A percentile compares a stretch with the other conserved stretches of the same genome.
Conservation (phyloP, 2,113 vertebrate species). For the Ochotona princeps region DNA sequence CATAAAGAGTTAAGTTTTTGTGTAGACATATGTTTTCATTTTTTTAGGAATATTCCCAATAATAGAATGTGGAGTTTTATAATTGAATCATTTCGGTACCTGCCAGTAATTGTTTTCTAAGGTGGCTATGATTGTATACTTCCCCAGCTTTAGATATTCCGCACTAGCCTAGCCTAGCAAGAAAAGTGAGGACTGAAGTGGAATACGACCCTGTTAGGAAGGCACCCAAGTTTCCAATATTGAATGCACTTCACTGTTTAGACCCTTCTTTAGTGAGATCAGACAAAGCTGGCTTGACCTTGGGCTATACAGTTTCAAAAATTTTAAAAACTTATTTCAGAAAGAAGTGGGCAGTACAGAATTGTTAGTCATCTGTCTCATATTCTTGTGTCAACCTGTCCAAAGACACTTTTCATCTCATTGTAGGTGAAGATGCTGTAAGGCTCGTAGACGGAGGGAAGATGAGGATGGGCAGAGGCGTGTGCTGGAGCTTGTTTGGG, state of each 20-base stretch:
- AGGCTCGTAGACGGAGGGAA: background rate
- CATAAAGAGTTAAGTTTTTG: background rate
- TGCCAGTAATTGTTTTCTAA: background rate
- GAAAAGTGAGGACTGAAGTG: background rate
- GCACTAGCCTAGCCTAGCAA: background rate
- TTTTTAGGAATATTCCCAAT: background rate
- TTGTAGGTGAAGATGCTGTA: background rate
- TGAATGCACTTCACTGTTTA: background rate
- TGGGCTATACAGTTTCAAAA: slow-evolving; percentile 18
- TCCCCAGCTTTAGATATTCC: background rate
- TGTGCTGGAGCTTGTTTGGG: background rate
- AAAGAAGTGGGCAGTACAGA: background rate
- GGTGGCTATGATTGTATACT: background rate
- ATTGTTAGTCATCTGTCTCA: background rate
- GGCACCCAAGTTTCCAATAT: background rate
- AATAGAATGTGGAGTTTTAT: background rate
- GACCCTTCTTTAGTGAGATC: slow-evolving; percentile 3
- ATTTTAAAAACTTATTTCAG: slow-evolving; percentile 10
- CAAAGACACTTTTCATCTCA: background rate
- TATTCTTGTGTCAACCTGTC: background rate
- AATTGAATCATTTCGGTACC: background rate
- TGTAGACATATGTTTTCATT: background rate
- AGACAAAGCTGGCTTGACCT: slow-evolving; percentile 9
- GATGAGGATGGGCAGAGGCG: background rate
- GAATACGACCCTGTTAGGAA: background rate